Evolutionary conservation across 2,797 vertebrate species (phyloP), one percentile per base, ranked within the genome.

Genomic region (Pseudomugil gertrudae): DNA sequence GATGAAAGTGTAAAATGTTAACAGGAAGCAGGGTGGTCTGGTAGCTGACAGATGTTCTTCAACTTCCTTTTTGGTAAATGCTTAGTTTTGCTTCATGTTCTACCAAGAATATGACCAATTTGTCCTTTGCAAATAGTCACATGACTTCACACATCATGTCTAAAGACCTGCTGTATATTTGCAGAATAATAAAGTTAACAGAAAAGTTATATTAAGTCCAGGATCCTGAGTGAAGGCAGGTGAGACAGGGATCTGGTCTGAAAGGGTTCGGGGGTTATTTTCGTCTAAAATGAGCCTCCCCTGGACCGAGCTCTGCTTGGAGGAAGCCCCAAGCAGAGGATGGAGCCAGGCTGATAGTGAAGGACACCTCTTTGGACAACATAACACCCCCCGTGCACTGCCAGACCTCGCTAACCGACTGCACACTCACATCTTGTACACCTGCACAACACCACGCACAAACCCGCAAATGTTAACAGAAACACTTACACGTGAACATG

Each of bases 311-410:
- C 69, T 68, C 66, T 77, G 83, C 69, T 70, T 85, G 84, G 78
- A 88, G 78, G 78, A 47, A 62, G 67, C 84, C 82, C 72, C 50
- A 66, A 74, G 63, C 79, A 72, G 72, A 63, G 36, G 71, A 65
- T 74, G 81, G 83, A 84, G 62, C 60, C 9, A 3, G 17, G 35
- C 76, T 81, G 84, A 92, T 90, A 86, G 82, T 51, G 61, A 90
- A 90, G 84, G 86, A 89, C 83, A 86, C 52, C 59, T 79, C 70
- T 70, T 66, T 73, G 61, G 66, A 70, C 65, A 40, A 36, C 58
- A 76, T n/a, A 78, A 63, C n/a, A 61, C 27, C 66, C 64, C 23
- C 57, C 3, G 10, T 33, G 43, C 33, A n/a, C 60, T 23, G 72
- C 62, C 73, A 85, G 76, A 69, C 63, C 61, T 60, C 30, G 5